A percentile compares a stretch with the other conserved stretches of the same genome.
Evolutionary conservation across 2,888 invertebrate species (phyloP).

Genomic region (Leucania comma): DNA sequence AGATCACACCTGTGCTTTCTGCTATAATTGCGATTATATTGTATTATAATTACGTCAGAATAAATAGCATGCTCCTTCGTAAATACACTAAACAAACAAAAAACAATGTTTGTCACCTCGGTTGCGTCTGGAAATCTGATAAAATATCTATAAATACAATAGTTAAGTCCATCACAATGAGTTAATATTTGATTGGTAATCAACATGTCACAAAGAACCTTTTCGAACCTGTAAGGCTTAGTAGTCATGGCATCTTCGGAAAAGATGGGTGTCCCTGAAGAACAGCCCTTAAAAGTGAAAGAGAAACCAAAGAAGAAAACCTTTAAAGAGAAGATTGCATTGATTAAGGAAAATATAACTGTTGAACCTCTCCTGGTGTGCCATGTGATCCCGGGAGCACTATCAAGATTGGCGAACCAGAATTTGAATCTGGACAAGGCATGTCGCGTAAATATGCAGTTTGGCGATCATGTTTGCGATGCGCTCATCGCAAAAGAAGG

Average conservation of each 20-base stretch:
- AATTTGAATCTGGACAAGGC: constrained; percentile 96
- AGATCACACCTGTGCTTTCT: too few species aligned
- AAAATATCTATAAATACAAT: constrained; percentile 61
- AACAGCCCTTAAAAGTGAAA: constrained; percentile 76
- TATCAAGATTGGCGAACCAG: constrained; percentile 94
- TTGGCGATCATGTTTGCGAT: constrained; percentile 93
- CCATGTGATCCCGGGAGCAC: constrained; percentile 91
- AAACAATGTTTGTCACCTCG: constrained; percentile 55
- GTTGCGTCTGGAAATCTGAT: constrained; percentile 61
- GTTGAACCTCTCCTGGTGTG: constrained; percentile 92
- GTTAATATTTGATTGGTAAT: constrained; percentile 69
- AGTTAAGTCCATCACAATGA: constrained; percentile 55
- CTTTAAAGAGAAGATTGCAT: constrained; percentile 83
- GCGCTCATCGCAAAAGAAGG: constrained; percentile 94
- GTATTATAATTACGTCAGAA: constrained; percentile 37
- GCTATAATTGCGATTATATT: constrained; percentile 19
- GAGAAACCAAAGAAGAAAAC: constrained; percentile 74
- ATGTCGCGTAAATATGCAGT: constrained; percentile 94
- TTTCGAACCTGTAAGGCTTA: constrained; percentile 41
- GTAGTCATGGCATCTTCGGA: constrained; percentile 51
- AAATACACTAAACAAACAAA: constrained; percentile 55
- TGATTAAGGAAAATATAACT: constrained; percentile 91
- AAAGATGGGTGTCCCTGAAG: constrained; percentile 77
- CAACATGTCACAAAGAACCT: constrained; percentile 50
- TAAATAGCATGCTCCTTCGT: constrained; percentile 42